Percentiles rank a stretch among this genome's conserved stretches.
phyloP scores from a whole-genome alignment of 2,113 vertebrate genomes.

The Actinemys pallida region DNA sequence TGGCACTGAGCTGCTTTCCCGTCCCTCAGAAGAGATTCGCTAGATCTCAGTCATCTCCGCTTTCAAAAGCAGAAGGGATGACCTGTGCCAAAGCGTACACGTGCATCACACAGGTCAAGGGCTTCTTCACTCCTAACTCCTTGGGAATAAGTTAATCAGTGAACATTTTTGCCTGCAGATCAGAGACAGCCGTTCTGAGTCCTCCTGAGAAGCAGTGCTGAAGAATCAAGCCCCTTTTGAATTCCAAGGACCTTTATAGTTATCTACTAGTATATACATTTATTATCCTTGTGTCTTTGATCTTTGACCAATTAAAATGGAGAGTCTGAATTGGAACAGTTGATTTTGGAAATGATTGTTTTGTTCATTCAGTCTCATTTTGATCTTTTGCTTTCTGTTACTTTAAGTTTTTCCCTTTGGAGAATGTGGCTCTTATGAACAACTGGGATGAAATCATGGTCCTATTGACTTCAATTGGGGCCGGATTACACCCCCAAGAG shows the following conservation, averaged over 20 bases:
- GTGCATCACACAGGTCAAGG: background rate
- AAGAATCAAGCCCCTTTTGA: background rate
- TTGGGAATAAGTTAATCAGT: background rate
- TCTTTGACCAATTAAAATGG: accelerated
- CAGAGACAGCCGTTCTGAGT: background rate
- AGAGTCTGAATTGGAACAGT: background rate
- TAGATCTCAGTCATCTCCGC: background rate
- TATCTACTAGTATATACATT: accelerated
- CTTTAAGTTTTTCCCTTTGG: accelerated
- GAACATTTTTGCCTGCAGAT: background rate
- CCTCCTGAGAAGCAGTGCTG: background rate
- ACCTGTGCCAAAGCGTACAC: background rate
- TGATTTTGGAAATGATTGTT: background rate
- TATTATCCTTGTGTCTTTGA: background rate
- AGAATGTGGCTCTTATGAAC: background rate
- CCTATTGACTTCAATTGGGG: background rate
- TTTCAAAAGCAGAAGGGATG: background rate
- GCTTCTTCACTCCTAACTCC: background rate
- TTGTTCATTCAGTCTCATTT: background rate
- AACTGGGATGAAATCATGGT: background rate
- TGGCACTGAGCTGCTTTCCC: background rate
- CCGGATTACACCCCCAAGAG: background rate
- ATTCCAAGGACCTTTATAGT: background rate
- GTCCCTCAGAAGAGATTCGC: background rate
- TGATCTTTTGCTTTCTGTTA: background rate